Conservation (phyloP, 2,113 vertebrate genomes). For the Plecotus auritus region DNA sequence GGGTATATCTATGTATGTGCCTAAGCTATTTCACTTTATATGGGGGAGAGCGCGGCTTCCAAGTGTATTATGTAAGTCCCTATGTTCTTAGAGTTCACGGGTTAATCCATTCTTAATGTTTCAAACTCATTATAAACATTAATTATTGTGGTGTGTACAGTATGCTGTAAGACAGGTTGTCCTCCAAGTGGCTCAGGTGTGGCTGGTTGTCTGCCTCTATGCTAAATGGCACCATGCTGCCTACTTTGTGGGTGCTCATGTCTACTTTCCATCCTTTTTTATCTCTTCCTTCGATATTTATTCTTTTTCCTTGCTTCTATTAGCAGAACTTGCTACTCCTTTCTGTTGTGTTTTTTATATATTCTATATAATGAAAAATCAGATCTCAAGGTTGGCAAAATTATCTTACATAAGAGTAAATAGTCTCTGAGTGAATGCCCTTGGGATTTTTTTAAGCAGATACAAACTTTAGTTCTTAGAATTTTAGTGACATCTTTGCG, state of each 20-base stretch:
- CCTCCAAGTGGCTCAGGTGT: neutral
- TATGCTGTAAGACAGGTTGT: conserved; percentile 19
- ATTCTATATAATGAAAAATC: neutral
- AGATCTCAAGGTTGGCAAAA: neutral
- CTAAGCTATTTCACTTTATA: neutral
- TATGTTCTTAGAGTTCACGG: neutral
- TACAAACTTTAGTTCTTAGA: neutral
- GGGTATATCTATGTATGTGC: neutral
- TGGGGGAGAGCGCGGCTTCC: neutral
- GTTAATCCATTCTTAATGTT: conserved; percentile 50
- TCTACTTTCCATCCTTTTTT: neutral
- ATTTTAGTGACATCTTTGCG: neutral
- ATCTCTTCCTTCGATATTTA: conserved; percentile 3
- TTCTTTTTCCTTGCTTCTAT: neutral
- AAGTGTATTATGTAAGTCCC: conserved; percentile 31
- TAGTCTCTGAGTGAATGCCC: neutral
- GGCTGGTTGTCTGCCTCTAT: neutral
- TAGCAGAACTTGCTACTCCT: neutral
- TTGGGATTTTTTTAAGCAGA: neutral
- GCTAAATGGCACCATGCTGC: neutral
- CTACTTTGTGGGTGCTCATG: neutral
- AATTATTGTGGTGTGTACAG: conserved; percentile 27
- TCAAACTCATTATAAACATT: conserved; percentile 51
- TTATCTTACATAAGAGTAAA: neutral
- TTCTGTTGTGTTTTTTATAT: neutral